Base-by-base conservation (phyloP, 2,113 vertebrate genomes). In the Coturnix japonica region DNA sequence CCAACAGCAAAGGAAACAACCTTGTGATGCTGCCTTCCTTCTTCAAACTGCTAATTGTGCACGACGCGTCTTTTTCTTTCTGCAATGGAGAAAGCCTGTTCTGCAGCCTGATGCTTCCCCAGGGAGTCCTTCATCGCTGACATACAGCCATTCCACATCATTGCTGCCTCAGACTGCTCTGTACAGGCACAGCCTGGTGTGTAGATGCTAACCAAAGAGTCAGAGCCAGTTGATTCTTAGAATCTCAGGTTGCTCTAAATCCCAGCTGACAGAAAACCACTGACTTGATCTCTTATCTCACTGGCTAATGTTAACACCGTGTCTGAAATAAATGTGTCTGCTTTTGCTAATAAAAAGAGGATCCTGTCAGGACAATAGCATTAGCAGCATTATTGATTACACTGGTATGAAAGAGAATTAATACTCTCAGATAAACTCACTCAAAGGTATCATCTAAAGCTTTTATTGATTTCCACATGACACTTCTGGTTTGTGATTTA, bases 391-490 rank as follows among this genome's bases (percentile, higher is more conserved):
- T 95, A 85, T 92, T 93, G 94, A 95, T 66, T 88, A 37, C 20
- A 2, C 11, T 72, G 41, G 39, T 69, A 57, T 76, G 81, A 72
- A 66, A 73, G 57, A 89, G 92, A 94, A 90, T 94, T 78, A 86
- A 81, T 95, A 37, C 83, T 89, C 66, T 66, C 54, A 79, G 84
- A 84, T 86, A 91, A 79, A 67, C 54, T 78, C 70, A 71, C 25
- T 63, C 47, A 92, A 76, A 93, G 64, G 86, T 93, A 70, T 64
- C 49, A 70, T 91, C 94, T 91, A 82, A 91, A 91, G 78, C 81
- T 81, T 91, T 85, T 94, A 96, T 93, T 91, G 92, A 96, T 92
- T 92, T 92, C 67, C 18, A 89, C 56, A 56, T 85, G 84, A 85
- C 83, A 82, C 64, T 77, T 95, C 88, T 87, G 49, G 67, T 77